Percentiles rank a stretch among this genome's conserved stretches.
phyloP scores from a whole-genome alignment of 1,140 invertebrate species.

The Neodiprion fabricii region DNA sequence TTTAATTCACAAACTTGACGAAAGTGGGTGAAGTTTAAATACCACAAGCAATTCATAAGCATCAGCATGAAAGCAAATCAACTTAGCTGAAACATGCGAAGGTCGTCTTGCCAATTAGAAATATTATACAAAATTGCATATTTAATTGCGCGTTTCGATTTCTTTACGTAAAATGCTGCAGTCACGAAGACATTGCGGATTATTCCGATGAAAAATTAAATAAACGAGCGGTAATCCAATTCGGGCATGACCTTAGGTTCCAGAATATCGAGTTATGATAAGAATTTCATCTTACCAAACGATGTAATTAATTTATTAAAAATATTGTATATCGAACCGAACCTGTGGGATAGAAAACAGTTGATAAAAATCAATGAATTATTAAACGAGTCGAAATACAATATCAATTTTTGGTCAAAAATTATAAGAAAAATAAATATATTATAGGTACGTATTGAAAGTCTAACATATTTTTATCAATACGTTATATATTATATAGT shows the following conservation, averaged over 20 bases:
- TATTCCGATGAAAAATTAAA: background rate
- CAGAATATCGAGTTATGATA: background rate
- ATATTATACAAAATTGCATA: background rate
- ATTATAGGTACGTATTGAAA: no score
- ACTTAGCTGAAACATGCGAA: background rate
- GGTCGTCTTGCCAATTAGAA: conserved; percentile 1
- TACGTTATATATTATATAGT: background rate
- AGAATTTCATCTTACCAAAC: background rate
- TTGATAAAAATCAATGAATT: background rate
- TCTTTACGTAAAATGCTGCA: background rate
- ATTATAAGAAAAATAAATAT: no score
- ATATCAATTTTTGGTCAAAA: background rate
- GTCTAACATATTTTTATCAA: no score
- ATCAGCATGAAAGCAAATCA: background rate
- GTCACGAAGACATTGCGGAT: conserved; percentile 2
- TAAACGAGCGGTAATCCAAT: background rate
- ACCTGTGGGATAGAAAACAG: background rate
- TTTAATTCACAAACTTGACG: background rate
- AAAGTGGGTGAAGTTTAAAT: background rate
- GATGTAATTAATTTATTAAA: conserved; percentile 1
- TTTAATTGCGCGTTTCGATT: conserved; percentile 1
- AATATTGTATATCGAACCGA: background rate
- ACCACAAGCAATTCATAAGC: conserved; percentile 1
- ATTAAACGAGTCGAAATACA: background rate
- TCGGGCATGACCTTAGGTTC: background rate